Percentiles rank a stretch among this genome's conserved stretches.
Conservation (phyloP, 2,797 vertebrate genomes). For the Caiman crocodilus region DNA sequence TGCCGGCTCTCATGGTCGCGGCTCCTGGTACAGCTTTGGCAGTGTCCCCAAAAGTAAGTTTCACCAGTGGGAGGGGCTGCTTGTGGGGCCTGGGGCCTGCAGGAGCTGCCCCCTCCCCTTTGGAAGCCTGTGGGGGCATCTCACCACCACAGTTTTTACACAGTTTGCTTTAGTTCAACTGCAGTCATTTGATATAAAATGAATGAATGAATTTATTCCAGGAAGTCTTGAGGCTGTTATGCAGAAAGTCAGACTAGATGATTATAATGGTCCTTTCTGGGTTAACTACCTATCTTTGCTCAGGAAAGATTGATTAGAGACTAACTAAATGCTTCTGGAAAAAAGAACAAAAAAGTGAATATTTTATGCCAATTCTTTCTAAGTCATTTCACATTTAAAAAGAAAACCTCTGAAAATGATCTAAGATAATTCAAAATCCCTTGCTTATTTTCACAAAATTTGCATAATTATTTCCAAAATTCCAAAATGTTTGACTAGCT, state of each 20-base stretch:
- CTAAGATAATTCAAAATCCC: accelerated
- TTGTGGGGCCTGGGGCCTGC: too few species aligned
- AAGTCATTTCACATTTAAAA: too few species aligned
- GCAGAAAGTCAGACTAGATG: not conserved
- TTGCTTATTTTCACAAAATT: not conserved
- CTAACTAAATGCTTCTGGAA: not conserved
- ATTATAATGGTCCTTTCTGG: not conserved
- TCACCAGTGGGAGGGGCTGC: too few species aligned
- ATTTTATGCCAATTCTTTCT: too few species aligned
- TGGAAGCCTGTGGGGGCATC: too few species aligned
- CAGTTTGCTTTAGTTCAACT: not conserved
- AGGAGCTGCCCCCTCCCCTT: too few species aligned
- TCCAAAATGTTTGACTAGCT: not conserved
- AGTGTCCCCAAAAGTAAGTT: too few species aligned
- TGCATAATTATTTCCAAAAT: not conserved
- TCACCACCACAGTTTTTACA: not conserved
- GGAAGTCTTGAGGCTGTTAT: not conserved
- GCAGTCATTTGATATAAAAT: not conserved
- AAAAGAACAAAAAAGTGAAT: too few species aligned
- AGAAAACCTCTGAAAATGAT: not conserved
- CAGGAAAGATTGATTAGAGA: not conserved
- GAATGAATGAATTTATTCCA: not conserved
- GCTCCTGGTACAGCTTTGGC: too few species aligned
- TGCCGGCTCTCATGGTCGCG: too few species aligned
- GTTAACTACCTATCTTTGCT: not conserved